These are phyloP conservation scores for Anguilla obscura DNA, from an alignment of 2,797 vertebrate genomes.

Conservation along the genomic window DNA sequence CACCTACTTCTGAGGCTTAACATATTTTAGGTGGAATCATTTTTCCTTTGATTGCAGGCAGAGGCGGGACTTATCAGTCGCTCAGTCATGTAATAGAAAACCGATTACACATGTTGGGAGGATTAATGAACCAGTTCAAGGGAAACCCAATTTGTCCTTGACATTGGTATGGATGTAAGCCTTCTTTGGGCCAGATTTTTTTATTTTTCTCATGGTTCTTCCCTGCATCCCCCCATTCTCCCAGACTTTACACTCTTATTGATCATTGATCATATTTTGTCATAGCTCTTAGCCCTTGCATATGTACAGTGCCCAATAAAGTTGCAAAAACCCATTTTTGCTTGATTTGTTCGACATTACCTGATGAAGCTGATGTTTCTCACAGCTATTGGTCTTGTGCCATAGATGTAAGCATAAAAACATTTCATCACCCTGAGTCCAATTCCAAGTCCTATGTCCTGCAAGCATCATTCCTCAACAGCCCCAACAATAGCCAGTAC, in stretches of 20 bases:
- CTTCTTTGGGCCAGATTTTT: neutral
- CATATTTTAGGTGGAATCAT: neutral
- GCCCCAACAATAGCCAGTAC: neutral
- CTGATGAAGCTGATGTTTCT: neutral
- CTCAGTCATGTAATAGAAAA: neutral
- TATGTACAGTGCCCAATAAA: neutral
- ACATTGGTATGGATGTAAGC: neutral
- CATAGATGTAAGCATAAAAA: neutral
- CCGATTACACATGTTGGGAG: neutral
- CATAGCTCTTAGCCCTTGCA: neutral
- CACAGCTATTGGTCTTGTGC: neutral
- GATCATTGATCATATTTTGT: neutral
- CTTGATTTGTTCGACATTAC: neutral
- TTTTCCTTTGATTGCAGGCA: conserved; percentile 9
- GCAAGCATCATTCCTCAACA: no score
- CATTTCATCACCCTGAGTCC: neutral
- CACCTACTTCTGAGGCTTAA: conserved; percentile 5
- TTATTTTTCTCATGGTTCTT: neutral
- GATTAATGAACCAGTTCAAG: neutral
- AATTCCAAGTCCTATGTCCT: neutral
- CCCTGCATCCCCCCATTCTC: neutral
- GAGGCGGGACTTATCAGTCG: neutral
- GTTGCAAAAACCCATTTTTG: neutral
- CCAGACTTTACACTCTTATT: neutral
- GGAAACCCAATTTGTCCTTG: neutral